phyloP scores from a whole-genome alignment of 2,113 vertebrate genomes.

The Rhegmatorhina hoffmannsi region DNA sequence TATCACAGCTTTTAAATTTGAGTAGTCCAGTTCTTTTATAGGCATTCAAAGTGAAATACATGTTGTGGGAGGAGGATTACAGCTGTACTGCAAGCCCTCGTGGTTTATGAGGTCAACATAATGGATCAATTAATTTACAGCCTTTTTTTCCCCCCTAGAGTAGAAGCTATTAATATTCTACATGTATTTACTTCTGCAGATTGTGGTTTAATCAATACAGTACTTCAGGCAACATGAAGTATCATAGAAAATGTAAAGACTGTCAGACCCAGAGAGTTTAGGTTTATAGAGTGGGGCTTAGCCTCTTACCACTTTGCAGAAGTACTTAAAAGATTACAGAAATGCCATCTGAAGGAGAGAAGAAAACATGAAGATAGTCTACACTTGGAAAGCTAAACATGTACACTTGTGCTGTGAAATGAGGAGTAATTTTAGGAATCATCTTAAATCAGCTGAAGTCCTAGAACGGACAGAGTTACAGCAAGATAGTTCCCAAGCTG shows the following conservation, averaged over 20 bases:
- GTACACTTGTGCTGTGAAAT: background rate
- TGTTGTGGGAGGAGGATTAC: slow-evolving; percentile 45
- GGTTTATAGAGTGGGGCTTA: background rate
- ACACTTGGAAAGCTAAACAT: background rate
- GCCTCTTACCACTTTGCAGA: slow-evolving; percentile 21
- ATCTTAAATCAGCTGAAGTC: background rate
- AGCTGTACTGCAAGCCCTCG: slow-evolving; percentile 39
- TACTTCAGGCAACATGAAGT: slow-evolving; percentile 58
- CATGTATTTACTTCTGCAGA: slow-evolving; percentile 68
- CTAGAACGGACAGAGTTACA: background rate
- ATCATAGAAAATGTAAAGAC: slow-evolving; percentile 23
- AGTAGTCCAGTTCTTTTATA: slow-evolving; percentile 31
- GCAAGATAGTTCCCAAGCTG: background rate
- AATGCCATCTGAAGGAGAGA: slow-evolving; percentile 14
- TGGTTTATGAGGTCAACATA: slow-evolving; percentile 61
- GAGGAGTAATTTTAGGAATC: background rate
- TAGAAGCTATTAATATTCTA: slow-evolving; percentile 65
- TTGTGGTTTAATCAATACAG: slow-evolving; percentile 71
- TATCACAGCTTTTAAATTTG: slow-evolving; percentile 8
- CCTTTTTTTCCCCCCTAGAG: slow-evolving; percentile 11
- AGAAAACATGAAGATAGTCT: background rate
- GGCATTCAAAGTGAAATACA: slow-evolving; percentile 49
- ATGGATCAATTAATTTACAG: slow-evolving; percentile 65
- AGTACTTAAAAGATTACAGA: slow-evolving; percentile 45
- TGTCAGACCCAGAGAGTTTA: slow-evolving; percentile 29